phyloP scores from a whole-genome alignment of 30 jellyfish, hydroid and myxozoan genomes.

The Aurelia sp. region DNA sequence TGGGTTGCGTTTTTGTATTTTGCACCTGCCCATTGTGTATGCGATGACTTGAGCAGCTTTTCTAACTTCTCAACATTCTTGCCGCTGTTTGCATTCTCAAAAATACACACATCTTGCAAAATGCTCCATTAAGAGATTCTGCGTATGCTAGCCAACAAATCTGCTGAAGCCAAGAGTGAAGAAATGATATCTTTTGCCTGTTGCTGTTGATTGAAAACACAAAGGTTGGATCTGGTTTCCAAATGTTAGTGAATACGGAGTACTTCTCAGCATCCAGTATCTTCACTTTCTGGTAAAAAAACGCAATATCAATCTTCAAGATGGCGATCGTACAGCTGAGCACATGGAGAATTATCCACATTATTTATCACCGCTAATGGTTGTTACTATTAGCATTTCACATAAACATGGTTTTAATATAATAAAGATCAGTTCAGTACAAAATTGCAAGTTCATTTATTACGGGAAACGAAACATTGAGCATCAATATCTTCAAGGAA shows the following conservation, averaged over 20 bases:
- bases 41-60: slow-evolving; percentile 20
- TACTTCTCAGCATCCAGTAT: slow-evolving; percentile 7
- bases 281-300: not conserved
- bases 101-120: slow-evolving; percentile 49
- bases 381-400: no score
- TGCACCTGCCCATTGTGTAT: slow-evolving; percentile 12
- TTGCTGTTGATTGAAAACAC: not conserved
- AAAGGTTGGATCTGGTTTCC: slow-evolving; percentile 29
- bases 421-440: no score
- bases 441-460: no score
- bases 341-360: no score
- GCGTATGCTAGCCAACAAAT: slow-evolving; percentile 54
- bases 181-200: slow-evolving; percentile 14
- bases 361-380: no score
- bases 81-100: slow-evolving; percentile 14
- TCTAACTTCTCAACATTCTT: not conserved
- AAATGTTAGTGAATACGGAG: not conserved
- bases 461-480: no score
- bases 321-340: no score
- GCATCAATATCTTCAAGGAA: no score
- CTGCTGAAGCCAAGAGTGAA: not conserved
- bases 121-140: slow-evolving; percentile 34
- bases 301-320: not conserved
- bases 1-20: slow-evolving; percentile 1
- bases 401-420: no score